Conservation (phyloP, 1,140 invertebrate species). For the Tetramorium alpestre region DNA sequence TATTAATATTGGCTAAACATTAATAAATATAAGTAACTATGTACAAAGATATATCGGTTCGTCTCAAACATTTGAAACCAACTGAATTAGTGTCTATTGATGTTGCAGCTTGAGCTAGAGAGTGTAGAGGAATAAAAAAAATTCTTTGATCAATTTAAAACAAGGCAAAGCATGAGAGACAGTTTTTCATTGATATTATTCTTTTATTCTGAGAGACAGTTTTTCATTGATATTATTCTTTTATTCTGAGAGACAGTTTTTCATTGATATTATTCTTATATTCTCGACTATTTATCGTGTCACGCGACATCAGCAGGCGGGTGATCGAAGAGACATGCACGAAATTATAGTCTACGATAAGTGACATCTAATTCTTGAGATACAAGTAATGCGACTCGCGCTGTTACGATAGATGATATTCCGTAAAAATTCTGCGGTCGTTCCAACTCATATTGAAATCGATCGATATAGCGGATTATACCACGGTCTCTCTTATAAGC, state of each 20-base stretch:
- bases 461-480: background rate
- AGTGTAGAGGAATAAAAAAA: background rate
- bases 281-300: background rate
- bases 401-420: background rate
- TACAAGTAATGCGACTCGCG: background rate
- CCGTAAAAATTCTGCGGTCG: background rate
- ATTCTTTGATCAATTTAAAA: background rate
- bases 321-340: background rate
- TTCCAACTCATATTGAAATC: background rate
- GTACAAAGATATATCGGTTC: background rate
- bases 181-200: background rate
- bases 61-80: background rate
- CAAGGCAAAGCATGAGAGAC: too few species aligned
- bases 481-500: background rate
- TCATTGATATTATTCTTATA: background rate
- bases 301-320: background rate
- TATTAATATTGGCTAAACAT: background rate
- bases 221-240: background rate
- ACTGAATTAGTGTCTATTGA: background rate
- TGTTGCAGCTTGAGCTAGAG: background rate
- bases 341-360: background rate
- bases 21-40: background rate
- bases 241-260: too few species aligned
- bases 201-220: background rate
- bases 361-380: background rate